Base-by-base conservation (phyloP, 35 echinoderm and acorn worm species). In the Apostichopus japonicus region DNA sequence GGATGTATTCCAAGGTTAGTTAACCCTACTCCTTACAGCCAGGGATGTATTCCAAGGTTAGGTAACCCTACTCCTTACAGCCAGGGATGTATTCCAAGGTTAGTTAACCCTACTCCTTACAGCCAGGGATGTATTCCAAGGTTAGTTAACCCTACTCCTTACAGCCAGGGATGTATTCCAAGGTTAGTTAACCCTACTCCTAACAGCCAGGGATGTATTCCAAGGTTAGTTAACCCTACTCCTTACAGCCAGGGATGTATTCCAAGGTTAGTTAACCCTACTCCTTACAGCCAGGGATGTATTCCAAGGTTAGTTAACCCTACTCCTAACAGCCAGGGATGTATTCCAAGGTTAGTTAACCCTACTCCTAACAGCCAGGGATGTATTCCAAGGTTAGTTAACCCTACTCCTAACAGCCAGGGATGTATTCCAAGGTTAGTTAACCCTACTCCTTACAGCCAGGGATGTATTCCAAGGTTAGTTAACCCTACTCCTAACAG, bases 281-380 rank as follows among this genome's bases (percentile, higher is more conserved):
- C 82, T 98, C 14, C 58, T 52, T 6, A 53, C 95, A 58, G 94
- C 92, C 13, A 80, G 93, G 51, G 73, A 75, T n/a, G 71, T 75
- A 23, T 75, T 75, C 22, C 17, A n/a, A n/a, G n/a, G n/a, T n/a
- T n/a, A n/a, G n/a, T n/a, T n/a, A n/a, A n/a, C n/a, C 27, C 24
- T 98, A 51, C 82, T 98, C 14, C 58, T 52, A 6, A 53, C 95
- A 58, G 94, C 92, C 13, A 80, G 93, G 51, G 73, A 75, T n/a
- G 71, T 75, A 23, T 75, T 75, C 22, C 17, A n/a, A n/a, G n/a
- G n/a, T n/a, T n/a, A n/a, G n/a, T n/a, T n/a, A n/a, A n/a, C n/a
- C 27, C 24, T 98, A 51, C 82, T 98, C 14, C 58, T 52, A 6
- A 53, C 95, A 58, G 94, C 92, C 13, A 80, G 93, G 51, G 73